Evolutionary conservation across 2,113 vertebrate species (phyloP).

Genomic region (Taxidea taxus): DNA sequence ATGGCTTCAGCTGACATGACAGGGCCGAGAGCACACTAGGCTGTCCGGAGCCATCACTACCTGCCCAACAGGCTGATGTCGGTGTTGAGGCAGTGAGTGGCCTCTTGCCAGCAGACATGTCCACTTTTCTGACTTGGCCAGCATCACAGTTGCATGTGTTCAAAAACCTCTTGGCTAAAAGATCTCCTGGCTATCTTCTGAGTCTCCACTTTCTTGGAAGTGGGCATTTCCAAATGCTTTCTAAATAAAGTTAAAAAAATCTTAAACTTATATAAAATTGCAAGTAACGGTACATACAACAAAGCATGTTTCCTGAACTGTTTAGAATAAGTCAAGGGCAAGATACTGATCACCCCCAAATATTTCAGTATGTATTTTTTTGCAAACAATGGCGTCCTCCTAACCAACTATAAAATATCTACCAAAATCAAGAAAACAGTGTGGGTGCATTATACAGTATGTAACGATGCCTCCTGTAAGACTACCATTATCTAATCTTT

Average conservation of each 20-base stretch:
- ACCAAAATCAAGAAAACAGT: neutral
- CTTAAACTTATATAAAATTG: neutral
- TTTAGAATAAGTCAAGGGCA: neutral
- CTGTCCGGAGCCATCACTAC: neutral
- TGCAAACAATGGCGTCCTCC: neutral
- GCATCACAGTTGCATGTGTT: fast-evolving
- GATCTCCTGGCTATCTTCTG: neutral
- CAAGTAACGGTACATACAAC: neutral
- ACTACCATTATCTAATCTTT: neutral
- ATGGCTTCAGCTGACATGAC: neutral
- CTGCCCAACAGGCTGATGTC: too few relatives aligned
- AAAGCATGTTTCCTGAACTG: neutral
- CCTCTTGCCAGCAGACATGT: neutral
- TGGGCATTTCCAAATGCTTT: neutral
- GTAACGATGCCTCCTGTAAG: neutral
- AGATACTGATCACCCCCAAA: fast-evolving
- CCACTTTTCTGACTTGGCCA: neutral
- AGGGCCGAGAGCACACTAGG: neutral
- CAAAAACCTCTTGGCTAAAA: neutral
- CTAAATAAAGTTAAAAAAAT: neutral
- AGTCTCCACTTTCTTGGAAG: neutral
- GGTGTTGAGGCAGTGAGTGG: fast-evolving
- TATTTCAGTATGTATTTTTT: neutral
- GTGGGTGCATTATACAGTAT: fast-evolving
- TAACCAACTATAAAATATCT: too few relatives aligned